Base-by-base conservation (phyloP, 2,888 invertebrate genomes). In the Drosophila paracracens region DNA sequence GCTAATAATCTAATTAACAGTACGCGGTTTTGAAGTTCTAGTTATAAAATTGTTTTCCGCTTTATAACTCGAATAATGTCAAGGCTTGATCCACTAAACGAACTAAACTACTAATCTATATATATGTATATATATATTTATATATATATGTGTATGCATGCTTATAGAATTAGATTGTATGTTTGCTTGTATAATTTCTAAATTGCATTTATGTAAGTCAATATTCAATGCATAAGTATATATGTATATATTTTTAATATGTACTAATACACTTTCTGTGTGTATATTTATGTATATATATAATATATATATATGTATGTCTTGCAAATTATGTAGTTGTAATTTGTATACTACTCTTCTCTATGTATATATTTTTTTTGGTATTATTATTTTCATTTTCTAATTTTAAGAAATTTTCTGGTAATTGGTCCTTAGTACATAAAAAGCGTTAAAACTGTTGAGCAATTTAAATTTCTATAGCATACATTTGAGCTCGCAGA, bases 371-470 rank as follows among this genome's bases (percentile, higher is more conserved):
- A 16, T 18, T 38, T 5, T 51, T 31, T 40, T 31, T 38, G 8
- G n/a, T 16, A 25, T 63, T 53, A 62, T 16, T 53, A 63, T 16
- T 53, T 62, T 75, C 67, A 5, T 59, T 57, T 67, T 63, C 60
- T 16, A 54, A 61, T 52, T 60, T 60, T 54, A 60, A 70, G 57
- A 51, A 66, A 43, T 51, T 74, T 74, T 62, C 76, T 70, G 70
- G 67, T 84, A 86, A 83, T 86, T 86, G 86, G 86, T 86, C 86
- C 86, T 86, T 86, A 84, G 83, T 86, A 80, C 75, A 74, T 76
- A 74, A 82, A 88, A 85, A 82, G 88, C 85, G 62, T 76, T 75
- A 71, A 81, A 73, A 73, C 65, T 59, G 56, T 78, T 69, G 77
- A 81, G 79, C 74, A 81, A 46, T 82, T 85, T 70, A 70, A 70